phyloP scores from a whole-genome alignment of 2,888 invertebrate genomes.

The Agonopterix arenella region DNA sequence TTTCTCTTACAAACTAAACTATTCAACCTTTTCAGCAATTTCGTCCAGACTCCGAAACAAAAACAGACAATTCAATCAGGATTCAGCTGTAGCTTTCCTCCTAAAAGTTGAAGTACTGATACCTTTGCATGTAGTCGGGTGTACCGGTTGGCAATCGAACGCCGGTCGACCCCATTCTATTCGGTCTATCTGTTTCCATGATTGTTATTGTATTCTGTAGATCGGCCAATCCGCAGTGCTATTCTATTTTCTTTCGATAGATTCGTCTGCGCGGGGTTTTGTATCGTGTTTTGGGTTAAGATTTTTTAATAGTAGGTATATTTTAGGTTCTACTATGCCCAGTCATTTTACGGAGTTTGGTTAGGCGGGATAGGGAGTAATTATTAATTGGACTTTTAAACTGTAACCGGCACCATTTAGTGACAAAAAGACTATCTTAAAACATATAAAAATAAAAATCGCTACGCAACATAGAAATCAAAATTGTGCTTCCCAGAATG shows the following conservation, averaged over 20 bases:
- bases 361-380: no score
- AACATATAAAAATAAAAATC: no score
- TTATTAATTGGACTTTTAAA: no score
- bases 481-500: no score
- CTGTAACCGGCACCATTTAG: no score
- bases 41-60: neutral
- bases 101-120: slow-evolving; percentile 1
- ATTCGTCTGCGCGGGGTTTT: slow-evolving; percentile 8
- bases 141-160: slow-evolving; percentile 9
- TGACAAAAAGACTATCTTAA: no score
- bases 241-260: slow-evolving; percentile 19
- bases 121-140: neutral
- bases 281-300: slow-evolving; percentile 5
- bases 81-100: slow-evolving; percentile 1
- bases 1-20: no score
- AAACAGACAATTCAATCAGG: slow-evolving; percentile 5
- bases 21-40: neutral
- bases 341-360: no score
- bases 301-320: no score
- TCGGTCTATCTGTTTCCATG: slow-evolving; percentile 34
- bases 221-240: slow-evolving; percentile 20
- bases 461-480: no score
- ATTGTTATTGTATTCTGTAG: slow-evolving; percentile 46
- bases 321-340: no score
- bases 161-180: slow-evolving; percentile 20